Base-by-base conservation (phyloP, 1,140 invertebrate genomes). In the Leptonema lineaticorne region DNA sequence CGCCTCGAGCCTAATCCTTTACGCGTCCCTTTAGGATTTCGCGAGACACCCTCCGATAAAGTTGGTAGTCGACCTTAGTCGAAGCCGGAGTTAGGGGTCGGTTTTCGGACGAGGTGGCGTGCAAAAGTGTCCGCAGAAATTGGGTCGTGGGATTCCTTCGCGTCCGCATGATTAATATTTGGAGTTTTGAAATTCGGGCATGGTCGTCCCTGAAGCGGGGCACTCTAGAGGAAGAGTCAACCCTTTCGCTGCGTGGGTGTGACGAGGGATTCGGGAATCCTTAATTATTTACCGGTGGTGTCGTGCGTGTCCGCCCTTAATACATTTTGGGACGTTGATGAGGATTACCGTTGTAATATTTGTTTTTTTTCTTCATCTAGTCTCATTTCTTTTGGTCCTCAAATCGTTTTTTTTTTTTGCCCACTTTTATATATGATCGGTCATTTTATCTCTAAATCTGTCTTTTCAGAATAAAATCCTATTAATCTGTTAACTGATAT, bases 151-250 rank as follows among this genome's bases (percentile, higher is more conserved):
- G 26, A 58, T 22, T 26, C 20, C 26, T 58, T 29, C 22, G 20
- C 26, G 56, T 58, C 56, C 20, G 14, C 20, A 58, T 58, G 56
- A 58, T 58, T 58, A 58, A 58, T 58, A 58, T 58, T 27, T 28
- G 56, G 24, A 58, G 56, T 58, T 58, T 58, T 27, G 56, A 58
- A 58, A 58, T 58, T 58, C 24, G 56, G 56, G 14, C 56, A 26
- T 14, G 46, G 46, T 48, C 46, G 20, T 48, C 20, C 20, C 48
- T 14, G 22, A 20, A 53, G 24, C 2, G 56, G 56, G 11, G 14
- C 56, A 11, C 24, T 53, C 24, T 14, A 53, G 48, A 30, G 56
- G 24, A 22, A 30, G 56, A 30, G 56, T 58, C 27, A 30, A 58
- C 56, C 48, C 24, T 27, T 24, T 58, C 56, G 2, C 37, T 30